phyloP scores from a whole-genome alignment of 2,888 invertebrate genomes.

The Latrodectus elegans region DNA sequence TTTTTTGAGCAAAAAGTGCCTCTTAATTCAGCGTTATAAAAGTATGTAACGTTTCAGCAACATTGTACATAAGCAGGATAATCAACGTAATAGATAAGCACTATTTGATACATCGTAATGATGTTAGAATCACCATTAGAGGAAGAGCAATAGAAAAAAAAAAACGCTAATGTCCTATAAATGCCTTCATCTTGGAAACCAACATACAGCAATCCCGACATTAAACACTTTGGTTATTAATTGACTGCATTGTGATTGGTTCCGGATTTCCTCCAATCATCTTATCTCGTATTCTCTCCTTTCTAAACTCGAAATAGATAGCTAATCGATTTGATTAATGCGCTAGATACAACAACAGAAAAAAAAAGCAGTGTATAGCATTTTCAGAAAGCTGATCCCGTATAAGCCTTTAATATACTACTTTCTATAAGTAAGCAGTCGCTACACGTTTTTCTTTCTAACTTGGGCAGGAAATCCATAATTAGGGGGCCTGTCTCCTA shows the following conservation, averaged over 20 bases:
- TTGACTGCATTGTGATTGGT: neutral
- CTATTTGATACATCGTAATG: too few relatives aligned
- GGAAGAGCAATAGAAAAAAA: too few relatives aligned
- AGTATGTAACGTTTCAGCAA: too few relatives aligned
- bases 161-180: too few relatives aligned
- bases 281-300: neutral
- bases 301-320: neutral
- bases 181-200: too few relatives aligned
- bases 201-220: too few relatives aligned
- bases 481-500: constrained; percentile 29
- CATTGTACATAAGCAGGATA: too few relatives aligned
- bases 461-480: constrained; percentile 38
- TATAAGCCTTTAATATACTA: neutral
- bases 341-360: neutral
- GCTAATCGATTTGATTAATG: neutral
- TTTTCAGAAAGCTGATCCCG: neutral
- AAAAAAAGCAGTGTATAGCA: neutral
- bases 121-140: too few relatives aligned
- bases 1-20: too few relatives aligned
- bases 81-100: too few relatives aligned
- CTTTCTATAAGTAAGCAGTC: neutral
- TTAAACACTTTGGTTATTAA: neutral
- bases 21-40: too few relatives aligned
- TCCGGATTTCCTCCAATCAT: constrained; percentile 41
- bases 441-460: constrained; percentile 22